Evolutionary conservation across 30 jellyfish, hydroid and myxozoan genomes (phyloP).

Genomic region (Hydractinia symbiolongicarpus): DNA sequence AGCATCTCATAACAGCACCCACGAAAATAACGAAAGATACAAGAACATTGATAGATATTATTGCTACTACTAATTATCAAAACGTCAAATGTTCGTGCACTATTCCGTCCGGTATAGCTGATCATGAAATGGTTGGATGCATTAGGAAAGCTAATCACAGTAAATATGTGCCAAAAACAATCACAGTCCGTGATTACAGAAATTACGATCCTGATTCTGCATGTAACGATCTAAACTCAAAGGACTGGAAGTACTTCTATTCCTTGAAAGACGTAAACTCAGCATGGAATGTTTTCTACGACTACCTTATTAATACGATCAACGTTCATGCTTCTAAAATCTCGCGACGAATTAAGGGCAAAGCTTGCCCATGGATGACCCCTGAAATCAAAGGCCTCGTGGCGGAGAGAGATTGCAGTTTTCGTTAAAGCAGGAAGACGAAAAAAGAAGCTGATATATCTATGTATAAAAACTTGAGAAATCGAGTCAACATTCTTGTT

Average conservation of each 20-base stretch:
- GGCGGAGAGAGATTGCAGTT: constrained; percentile 16
- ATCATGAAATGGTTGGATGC: constrained; percentile 19
- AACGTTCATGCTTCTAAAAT: neutral
- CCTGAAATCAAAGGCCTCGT: neutral
- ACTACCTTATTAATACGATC: neutral
- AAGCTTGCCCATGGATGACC: neutral
- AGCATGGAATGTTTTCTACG: neutral
- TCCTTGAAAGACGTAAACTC: neutral
- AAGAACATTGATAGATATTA: neutral
- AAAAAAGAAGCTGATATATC: no score
- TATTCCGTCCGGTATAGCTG: neutral
- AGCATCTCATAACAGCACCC: neutral
- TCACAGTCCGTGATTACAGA: neutral
- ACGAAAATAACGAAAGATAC: neutral
- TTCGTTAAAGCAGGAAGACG: constrained; percentile 24
- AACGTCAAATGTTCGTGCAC: neutral
- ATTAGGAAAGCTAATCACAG: neutral
- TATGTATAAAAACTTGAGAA: constrained; percentile 12
- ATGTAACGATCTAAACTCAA: neutral
- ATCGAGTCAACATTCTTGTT: no score
- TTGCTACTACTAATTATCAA: neutral
- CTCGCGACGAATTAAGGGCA: no score
- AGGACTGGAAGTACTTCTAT: neutral
- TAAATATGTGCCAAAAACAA: neutral
- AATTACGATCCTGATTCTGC: neutral